Percentiles rank a stretch among this genome's conserved stretches.
Conservation (phyloP, 2,888 invertebrate genomes). For the Pseudanteris insignis region DNA sequence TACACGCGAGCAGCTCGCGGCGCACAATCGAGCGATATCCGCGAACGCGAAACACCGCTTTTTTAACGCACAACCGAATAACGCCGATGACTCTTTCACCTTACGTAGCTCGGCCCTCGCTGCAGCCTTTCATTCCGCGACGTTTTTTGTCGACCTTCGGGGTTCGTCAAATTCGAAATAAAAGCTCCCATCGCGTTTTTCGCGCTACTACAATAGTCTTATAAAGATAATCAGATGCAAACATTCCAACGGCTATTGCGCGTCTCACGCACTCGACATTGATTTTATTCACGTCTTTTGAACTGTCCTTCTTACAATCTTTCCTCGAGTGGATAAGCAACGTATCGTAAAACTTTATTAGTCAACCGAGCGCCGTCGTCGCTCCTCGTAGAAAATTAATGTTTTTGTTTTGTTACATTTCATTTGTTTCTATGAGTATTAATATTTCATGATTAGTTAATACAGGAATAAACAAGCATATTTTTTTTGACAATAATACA, state of each 20-base stretch:
- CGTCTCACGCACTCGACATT: neutral
- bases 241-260: neutral
- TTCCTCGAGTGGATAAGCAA: neutral
- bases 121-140: neutral
- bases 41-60: constrained; percentile 2
- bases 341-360: neutral
- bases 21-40: constrained; percentile 14
- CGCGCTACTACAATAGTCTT: constrained; percentile 1
- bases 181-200: neutral
- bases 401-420: too few relatives aligned
- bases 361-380: too few relatives aligned
- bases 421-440: too few relatives aligned
- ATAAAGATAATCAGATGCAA: constrained; percentile 2
- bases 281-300: too few relatives aligned
- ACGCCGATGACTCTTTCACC: constrained; percentile 11
- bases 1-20: neutral
- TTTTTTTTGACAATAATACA: too few relatives aligned
- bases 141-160: too few relatives aligned
- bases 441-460: too few relatives aligned
- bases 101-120: neutral
- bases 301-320: too few relatives aligned
- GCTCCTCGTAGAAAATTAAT: too few relatives aligned
- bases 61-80: constrained; percentile 18
- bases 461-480: too few relatives aligned
- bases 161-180: constrained; percentile 2